A percentile compares a stretch with the other conserved stretches of the same genome.
Evolutionary conservation across 2,113 vertebrate genomes (phyloP).

Genomic region (Melierax canorus): DNA sequence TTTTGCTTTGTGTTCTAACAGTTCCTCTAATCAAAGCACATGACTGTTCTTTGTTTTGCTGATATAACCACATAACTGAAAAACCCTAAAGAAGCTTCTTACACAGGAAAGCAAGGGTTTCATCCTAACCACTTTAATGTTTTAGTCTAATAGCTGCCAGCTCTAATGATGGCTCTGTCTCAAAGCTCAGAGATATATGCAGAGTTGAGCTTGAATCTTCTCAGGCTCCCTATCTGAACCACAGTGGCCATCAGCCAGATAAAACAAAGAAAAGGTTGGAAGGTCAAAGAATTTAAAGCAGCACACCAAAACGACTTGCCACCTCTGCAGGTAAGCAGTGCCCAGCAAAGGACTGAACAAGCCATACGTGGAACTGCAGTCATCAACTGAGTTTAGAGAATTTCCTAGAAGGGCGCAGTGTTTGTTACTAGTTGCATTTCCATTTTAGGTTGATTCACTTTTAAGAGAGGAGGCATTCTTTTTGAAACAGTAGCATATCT

Average conservation of each 20-base stretch:
- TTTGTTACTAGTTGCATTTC: background rate
- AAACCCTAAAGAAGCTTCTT: background rate
- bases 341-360: background rate
- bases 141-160: background rate
- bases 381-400: background rate
- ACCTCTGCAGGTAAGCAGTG: background rate
- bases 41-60: background rate
- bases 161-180: background rate
- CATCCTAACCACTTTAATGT: background rate
- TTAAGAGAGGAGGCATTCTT: background rate
- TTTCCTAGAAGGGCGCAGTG: background rate
- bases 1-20: background rate
- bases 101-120: background rate
- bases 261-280: background rate
- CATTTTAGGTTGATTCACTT: background rate
- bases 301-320: background rate
- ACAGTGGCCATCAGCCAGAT: background rate
- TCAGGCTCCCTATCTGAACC: background rate
- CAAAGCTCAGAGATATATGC: background rate
- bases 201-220: background rate
- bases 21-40: background rate
- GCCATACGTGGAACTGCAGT: rapidly evolving
- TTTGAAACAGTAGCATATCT: background rate
- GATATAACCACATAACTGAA: background rate
- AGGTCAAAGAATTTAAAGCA: background rate